Base-by-base conservation (phyloP, 2,113 vertebrate species). In the Clarias gariepinus region DNA sequence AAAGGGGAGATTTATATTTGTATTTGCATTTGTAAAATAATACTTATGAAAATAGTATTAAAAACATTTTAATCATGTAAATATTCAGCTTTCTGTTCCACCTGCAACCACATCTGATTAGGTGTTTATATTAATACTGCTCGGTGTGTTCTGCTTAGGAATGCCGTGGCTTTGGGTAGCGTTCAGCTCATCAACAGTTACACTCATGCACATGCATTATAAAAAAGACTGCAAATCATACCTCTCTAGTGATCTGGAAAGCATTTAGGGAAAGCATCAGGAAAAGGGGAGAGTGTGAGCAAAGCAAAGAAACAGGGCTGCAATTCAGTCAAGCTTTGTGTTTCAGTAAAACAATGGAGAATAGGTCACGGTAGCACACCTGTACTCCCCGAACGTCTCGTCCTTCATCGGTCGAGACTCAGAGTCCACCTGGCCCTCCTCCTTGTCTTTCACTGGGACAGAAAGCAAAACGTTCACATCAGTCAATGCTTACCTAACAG, bases 341-440 rank as follows among this genome's bases (percentile, higher is more conserved):
- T 47, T 87, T 68, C 18, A 66, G 8, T 55, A 36, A 23, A 76
- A 28, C n/a, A 81, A 47, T 47, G 6, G 55, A 9, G 2, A 57
- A 12, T 2, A 60, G 81, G 53, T 61, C 30, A 63, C 5, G 2
- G n/a, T 12, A 64, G 90, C 94, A 84, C 92, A 98, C 97, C 97
- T 98, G 95, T 98, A 98, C 90, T 97, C 97, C 85, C 97, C 97
- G 6, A 98, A 98, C 1, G 96, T 96, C 91, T 98, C 97, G 1
- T 98, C 97, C 93, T 98, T 98, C 96, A 98, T 98, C 0, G 97
- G 97, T 25, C 97, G 94, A 0, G 96, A 96, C 90, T 98, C 97
- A 0, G 97, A 98, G 90, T 98, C 97, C 92, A 96, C 95, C n/a
- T 97, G 97, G 2, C 96, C 96, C 47, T 97, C 97, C 81, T 98